Percentiles rank a stretch among this genome's conserved stretches.
Evolutionary conservation across 2,888 invertebrate genomes (phyloP).

Genomic region (Synanthedon tipuliformis): DNA sequence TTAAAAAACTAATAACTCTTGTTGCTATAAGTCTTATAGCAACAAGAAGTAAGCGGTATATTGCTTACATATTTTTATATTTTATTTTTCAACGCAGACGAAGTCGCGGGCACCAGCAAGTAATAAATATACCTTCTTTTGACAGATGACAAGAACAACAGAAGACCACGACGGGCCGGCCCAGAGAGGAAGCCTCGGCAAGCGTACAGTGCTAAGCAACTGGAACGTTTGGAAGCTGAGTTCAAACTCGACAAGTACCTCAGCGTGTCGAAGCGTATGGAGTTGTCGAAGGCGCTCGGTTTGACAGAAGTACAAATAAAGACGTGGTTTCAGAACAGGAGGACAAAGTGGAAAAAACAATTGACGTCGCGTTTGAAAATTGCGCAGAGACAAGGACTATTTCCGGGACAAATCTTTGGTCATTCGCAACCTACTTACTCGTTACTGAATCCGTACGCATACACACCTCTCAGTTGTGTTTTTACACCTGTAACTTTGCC

Average conservation of each 20-base stretch:
- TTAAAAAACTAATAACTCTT: no score
- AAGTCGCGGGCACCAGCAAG: no score
- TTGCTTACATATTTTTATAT: no score
- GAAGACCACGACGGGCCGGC: slow-evolving; percentile 87
- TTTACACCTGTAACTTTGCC: slow-evolving; percentile 68
- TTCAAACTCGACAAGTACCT: slow-evolving; percentile 97
- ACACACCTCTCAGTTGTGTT: slow-evolving; percentile 71
- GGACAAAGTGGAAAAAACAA: slow-evolving; percentile 98
- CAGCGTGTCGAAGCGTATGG: slow-evolving; percentile 95
- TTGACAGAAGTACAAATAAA: slow-evolving; percentile 96
- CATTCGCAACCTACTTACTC: slow-evolving; percentile 73
- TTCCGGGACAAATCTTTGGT: slow-evolving; percentile 77
- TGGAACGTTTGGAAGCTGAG: slow-evolving; percentile 91
- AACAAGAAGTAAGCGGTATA: no score
- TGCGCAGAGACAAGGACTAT: slow-evolving; percentile 86
- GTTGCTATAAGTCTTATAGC: no score
- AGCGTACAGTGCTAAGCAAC: slow-evolving; percentile 94
- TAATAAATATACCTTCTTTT: background rate
- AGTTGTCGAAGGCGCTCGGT: slow-evolving; percentile 87
- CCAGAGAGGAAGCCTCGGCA: slow-evolving; percentile 95
- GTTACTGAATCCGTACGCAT: slow-evolving; percentile 73
- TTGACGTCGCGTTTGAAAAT: slow-evolving; percentile 89
- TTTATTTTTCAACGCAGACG: no score
- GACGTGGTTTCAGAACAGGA: slow-evolving; percentile 95
- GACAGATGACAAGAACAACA: slow-evolving; percentile 81